These are phyloP conservation scores for Pogonomyrmex californicus DNA, from an alignment of 1,140 invertebrate genomes.

Conservation along the genomic window DNA sequence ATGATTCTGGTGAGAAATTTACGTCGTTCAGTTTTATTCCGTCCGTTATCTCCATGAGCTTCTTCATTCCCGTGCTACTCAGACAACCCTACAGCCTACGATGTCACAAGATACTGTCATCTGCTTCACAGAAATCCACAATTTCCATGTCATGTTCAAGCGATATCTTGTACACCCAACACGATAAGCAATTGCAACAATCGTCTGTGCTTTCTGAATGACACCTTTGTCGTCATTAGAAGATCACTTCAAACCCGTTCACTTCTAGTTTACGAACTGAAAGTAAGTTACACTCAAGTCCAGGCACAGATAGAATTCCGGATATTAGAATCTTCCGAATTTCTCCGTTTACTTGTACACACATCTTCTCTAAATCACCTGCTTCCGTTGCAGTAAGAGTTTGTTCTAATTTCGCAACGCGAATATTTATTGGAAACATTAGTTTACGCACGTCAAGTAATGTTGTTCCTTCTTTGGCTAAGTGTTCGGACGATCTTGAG, in stretches of 20 bases:
- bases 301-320: not conserved
- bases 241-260: not conserved
- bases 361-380: not conserved
- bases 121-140: not conserved
- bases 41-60: not conserved
- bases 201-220: not conserved
- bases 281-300: not conserved
- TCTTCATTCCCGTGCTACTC: not conserved
- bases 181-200: not conserved
- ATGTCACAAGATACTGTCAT: not conserved
- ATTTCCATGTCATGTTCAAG: not conserved
- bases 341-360: not conserved
- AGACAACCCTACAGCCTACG: not conserved
- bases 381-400: not conserved
- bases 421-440: not conserved
- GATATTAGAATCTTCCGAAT: not conserved
- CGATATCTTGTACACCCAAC: not conserved
- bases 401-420: not conserved
- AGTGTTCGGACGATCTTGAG: not conserved
- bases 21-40: not conserved
- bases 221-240: not conserved
- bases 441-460: not conserved
- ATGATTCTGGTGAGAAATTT: not conserved
- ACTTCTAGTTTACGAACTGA: not conserved
- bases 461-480: not conserved